Base-by-base conservation (phyloP, 2,888 invertebrate species). In the Drosophila cracens region DNA sequence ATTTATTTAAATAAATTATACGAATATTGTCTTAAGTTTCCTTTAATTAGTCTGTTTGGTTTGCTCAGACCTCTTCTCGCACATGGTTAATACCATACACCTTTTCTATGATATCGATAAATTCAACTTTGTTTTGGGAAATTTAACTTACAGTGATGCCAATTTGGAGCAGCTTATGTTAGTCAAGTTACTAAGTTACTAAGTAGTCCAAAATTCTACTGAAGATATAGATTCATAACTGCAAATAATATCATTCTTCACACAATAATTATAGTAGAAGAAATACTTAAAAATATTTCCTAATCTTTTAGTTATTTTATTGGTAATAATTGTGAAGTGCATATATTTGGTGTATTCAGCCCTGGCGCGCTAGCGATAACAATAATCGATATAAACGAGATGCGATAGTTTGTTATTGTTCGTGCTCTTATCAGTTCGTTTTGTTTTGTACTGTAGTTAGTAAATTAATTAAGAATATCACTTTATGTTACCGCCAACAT, bases 371-470 rank as follows among this genome's bases (percentile, higher is more conserved):
- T 10, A 10, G 1, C 31, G 48, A 49, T n/a, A 40, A 13, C 43
- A 10, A 40, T 25, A 16, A 58, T 59, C 62, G 36, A 58, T 75
- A 51, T n/a, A 25, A n/a, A 27, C 2, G 11, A 27, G 18, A 18
- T 25, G 10, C 68, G 65, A 78, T 81, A 81, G 34, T 7, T 72
- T 79, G 38, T 63, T 68, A 70, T 80, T 62, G 40, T 67, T 46
- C 52, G 73, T 69, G 56, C n/a, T 76, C 72, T 76, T 78, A 81
- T 81, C 78, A 78, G 77, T 76, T 76, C 36, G 51, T 66, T 69
- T 81, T 61, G 76, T 76, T 76, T 73, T 31, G 63, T 69, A 73
- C 51, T 63, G 66, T 73, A 60, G 61, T 81, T 81, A 46, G 46
- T 59, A 43, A 58, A 46, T 56, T 76, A 53, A 60, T 76, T 57